Evolutionary conservation across 1,140 invertebrate genomes (phyloP), one percentile per base, ranked within the genome.

Genomic region (Orius laevigatus): DNA sequence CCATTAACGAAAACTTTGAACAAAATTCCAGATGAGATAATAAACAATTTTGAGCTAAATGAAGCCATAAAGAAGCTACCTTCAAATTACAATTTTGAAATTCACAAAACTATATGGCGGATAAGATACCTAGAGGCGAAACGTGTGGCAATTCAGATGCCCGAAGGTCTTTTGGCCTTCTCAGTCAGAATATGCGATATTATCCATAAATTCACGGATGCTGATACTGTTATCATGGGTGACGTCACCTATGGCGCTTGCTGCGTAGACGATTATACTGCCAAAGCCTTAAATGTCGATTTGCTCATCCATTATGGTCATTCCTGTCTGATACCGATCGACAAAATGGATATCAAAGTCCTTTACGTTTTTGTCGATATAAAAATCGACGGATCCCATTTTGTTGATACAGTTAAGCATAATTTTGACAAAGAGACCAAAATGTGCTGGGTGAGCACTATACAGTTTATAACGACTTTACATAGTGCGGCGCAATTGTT

Each of bases 161-260:
- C 95, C 1, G 96, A 99, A 77, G 96, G 84, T 51, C 55, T 86
- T 14, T 68, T 95, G 32, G 72, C 98, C 63, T 99, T 87, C 73
- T 79, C 94, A 0, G 88, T 90, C 56, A 81, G 85, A 31, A 82
- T 99, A 54, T 79, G 85, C 47, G 90, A 98, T 64, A 96, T 99
- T 50, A 80, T 99, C 49, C 81, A 92, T 66, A 74, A 50, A 18
- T 95, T 97, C 62, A 93, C 91, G 10, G 75, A 76, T 40, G 88
- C 85, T 3, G 91, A 98, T 51, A 84, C 83, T n/a, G 74, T 98
- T 11, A 95, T 98, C 52, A 91, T 99, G 88, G 93, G 90, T 10
- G 96, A 99, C 71, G 87, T 94, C 1, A 96, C 92, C 2, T 99
- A 99, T 66, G 96, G 95, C 40, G 96, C 96, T 3, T 99, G 96